Evolutionary conservation across 1,140 invertebrate species (phyloP).

Genomic region (Hycleus cichorii): DNA sequence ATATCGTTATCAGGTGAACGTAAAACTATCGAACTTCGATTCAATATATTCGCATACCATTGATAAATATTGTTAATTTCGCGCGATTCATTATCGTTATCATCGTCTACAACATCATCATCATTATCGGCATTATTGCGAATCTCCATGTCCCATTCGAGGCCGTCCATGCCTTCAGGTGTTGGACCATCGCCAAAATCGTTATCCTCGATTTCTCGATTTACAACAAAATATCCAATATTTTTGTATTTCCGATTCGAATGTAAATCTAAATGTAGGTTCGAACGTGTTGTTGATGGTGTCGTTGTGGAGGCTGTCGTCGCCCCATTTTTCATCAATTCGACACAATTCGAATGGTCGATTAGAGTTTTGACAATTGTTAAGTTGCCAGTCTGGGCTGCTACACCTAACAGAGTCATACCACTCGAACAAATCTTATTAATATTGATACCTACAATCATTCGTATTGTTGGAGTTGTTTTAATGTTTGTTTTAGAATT

Average conservation of each 20-base stretch:
- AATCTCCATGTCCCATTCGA: slow-evolving; percentile 53
- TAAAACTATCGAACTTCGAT: slow-evolving; percentile 44
- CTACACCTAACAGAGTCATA: slow-evolving; percentile 42
- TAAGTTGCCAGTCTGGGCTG: slow-evolving; percentile 43
- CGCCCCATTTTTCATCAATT: slow-evolving; percentile 20
- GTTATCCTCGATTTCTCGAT: slow-evolving; percentile 33
- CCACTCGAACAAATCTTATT: slow-evolving; percentile 44
- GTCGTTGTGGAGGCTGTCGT: neutral
- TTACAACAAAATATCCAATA: slow-evolving; percentile 42
- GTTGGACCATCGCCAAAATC: slow-evolving; percentile 46
- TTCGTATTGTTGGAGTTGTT: neutral
- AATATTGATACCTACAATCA: slow-evolving; percentile 42
- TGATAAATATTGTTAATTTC: slow-evolving; percentile 37
- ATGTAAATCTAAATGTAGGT: slow-evolving; percentile 24
- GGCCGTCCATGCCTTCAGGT: slow-evolving; percentile 52
- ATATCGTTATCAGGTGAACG: slow-evolving; percentile 36
- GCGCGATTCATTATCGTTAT: slow-evolving; percentile 19
- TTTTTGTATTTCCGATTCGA: slow-evolving; percentile 29
- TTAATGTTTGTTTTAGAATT: neutral
- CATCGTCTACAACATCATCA: neutral
- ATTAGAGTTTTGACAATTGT: slow-evolving; percentile 40
- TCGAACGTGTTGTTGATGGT: slow-evolving; percentile 20
- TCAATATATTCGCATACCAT: slow-evolving; percentile 50
- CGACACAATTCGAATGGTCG: slow-evolving; percentile 15
- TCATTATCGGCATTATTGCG: slow-evolving; percentile 22